Conservation (phyloP, 2,797 vertebrate species). For the Poecilia gillii region DNA sequence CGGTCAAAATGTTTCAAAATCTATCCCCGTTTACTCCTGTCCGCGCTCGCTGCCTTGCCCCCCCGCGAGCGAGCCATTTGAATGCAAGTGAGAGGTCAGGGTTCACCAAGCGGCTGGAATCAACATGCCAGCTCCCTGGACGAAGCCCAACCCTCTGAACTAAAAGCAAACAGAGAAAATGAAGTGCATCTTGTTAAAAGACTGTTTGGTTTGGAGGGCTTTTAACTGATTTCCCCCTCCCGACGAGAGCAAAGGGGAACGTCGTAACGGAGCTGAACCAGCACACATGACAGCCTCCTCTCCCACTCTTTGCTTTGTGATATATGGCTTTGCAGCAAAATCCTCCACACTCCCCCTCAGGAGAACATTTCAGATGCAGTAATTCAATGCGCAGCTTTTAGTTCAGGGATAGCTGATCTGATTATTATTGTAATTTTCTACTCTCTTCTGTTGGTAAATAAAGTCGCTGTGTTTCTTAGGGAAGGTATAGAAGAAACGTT, state of each 20-base stretch:
- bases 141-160: slow-evolving; percentile 56
- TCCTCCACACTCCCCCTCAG: slow-evolving; percentile 17
- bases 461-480: slow-evolving; percentile 51
- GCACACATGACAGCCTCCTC: slow-evolving; percentile 44
- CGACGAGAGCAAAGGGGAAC: slow-evolving; percentile 22
- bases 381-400: slow-evolving; percentile 49
- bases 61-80: slow-evolving; percentile 29
- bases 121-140: slow-evolving; percentile 42
- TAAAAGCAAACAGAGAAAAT: slow-evolving; percentile 63
- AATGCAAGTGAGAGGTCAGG: slow-evolving; percentile 53
- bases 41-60: slow-evolving; percentile 23
- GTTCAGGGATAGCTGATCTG: slow-evolving; percentile 40
- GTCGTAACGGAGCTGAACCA: slow-evolving; percentile 28
- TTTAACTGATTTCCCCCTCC: slow-evolving; percentile 34
- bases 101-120: slow-evolving; percentile 43
- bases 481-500: slow-evolving; percentile 43
- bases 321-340: slow-evolving; percentile 53
- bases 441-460: slow-evolving; percentile 50
- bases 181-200: slow-evolving; percentile 66
- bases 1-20: slow-evolving; percentile 48
- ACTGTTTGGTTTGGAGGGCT: slow-evolving; percentile 12
- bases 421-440: slow-evolving; percentile 62
- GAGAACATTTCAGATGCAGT: slow-evolving; percentile 33
- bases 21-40: slow-evolving; percentile 52
- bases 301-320: slow-evolving; percentile 53